These are phyloP conservation scores for Oncorhynchus tshawytscha DNA, from an alignment of 2,113 vertebrate species.

Conservation along the genomic window DNA sequence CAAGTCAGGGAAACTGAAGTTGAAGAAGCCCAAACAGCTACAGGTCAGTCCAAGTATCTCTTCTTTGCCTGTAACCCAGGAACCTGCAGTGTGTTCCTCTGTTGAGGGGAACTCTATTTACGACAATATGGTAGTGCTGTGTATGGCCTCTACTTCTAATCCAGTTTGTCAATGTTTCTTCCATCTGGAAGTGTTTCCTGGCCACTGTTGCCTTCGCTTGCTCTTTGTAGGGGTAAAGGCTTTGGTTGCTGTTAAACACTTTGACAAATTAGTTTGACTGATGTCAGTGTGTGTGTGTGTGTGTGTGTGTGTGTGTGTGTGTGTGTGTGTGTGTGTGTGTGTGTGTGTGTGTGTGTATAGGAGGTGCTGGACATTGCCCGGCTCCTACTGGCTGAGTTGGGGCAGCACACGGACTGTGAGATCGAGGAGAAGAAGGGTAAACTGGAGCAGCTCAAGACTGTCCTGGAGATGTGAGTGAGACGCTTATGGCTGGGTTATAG, in stretches of 20 bases:
- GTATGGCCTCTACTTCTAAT: background rate
- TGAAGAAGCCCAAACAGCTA: slow-evolving; percentile 94
- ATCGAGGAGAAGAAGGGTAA: slow-evolving; percentile 95
- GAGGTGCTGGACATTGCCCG: slow-evolving; percentile 95
- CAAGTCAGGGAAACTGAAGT: slow-evolving; percentile 93
- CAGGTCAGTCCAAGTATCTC: slow-evolving; percentile 75
- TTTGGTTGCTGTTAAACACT: background rate
- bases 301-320: background rate
- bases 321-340: background rate
- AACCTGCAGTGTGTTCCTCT: background rate
- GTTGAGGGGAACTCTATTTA: background rate
- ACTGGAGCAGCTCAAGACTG: slow-evolving; percentile 93
- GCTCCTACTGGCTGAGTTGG: slow-evolving; percentile 85
- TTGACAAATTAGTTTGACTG: background rate
- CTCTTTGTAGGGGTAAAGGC: no score
- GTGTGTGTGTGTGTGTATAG: slow-evolving; percentile 56
- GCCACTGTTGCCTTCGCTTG: no score
- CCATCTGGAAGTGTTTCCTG: no score
- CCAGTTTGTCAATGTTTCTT: no score
- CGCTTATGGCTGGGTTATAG: background rate
- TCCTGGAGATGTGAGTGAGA: slow-evolving; percentile 92
- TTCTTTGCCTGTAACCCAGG: no score
- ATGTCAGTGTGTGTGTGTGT: background rate
- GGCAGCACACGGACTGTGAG: slow-evolving; percentile 84
- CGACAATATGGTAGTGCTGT: background rate